These are phyloP conservation scores for Hydrolagus affinis DNA, from an alignment of 2,113 vertebrate species.

Conservation along the genomic window DNA sequence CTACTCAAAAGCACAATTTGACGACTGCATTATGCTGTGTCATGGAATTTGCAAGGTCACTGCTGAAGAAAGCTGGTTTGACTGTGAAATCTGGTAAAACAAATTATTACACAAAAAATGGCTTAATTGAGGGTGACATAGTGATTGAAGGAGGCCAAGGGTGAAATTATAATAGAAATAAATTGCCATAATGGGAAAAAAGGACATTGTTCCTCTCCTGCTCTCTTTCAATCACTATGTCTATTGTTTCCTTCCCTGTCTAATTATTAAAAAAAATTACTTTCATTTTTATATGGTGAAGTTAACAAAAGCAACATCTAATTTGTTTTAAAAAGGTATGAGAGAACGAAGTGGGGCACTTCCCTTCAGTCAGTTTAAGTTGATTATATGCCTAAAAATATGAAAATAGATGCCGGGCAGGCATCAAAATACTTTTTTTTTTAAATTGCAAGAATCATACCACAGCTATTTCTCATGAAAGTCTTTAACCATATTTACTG, in stretches of 20 bases:
- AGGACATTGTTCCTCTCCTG: slow-evolving; percentile 19
- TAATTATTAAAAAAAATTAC: background rate
- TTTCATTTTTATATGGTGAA: background rate
- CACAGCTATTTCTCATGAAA: too few relatives aligned
- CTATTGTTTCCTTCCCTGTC: background rate
- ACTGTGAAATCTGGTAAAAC: slow-evolving; percentile 32
- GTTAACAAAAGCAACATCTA: background rate
- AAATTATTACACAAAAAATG: slow-evolving; percentile 39
- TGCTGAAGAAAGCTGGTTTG: slow-evolving; percentile 33
- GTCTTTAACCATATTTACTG: too few relatives aligned
- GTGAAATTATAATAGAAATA: slow-evolving; percentile 36
- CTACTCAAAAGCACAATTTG: background rate
- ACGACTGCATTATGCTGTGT: slow-evolving; percentile 16
- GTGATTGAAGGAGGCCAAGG: slow-evolving; percentile 34
- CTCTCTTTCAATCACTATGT: slow-evolving; percentile 34
- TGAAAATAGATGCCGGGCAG: slow-evolving; percentile 1
- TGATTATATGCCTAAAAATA: background rate
- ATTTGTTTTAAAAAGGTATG: background rate
- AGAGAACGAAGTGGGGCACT: background rate
- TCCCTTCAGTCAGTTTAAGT: background rate
- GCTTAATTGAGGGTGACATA: slow-evolving; percentile 35
- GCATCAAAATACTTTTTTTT: background rate
- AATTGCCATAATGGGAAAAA: slow-evolving; percentile 21
- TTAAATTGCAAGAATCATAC: background rate
- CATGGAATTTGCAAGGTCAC: slow-evolving; percentile 35